Evolutionary conservation across 2,797 vertebrate species (phyloP), one percentile per base, ranked within the genome.

Genomic region (Acanthornis magna): DNA sequence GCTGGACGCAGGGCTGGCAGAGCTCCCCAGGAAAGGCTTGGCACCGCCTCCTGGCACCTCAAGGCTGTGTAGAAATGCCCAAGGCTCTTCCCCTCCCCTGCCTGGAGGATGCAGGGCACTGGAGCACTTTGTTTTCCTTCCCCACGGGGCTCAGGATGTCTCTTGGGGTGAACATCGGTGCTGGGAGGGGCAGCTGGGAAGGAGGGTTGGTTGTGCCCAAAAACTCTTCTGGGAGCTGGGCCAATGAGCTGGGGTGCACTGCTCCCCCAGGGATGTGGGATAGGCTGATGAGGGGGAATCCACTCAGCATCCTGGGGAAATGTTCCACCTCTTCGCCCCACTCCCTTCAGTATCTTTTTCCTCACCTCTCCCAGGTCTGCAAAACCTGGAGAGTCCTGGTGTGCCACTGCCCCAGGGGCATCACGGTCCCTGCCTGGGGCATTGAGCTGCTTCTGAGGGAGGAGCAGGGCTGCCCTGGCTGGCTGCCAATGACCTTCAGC

Each of bases 241-340:
- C 48, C 23, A 54, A 7, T 1, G 1, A 34, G 29, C 20, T 2
- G 3, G 25, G 5, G 4, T 47, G 48, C 40, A 21, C 42, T 48
- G 42, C 57, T 77, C 5, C 32, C 27, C 11, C 25, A 30, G 9
- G 13, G 23, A 34, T 30, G 20, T 77, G 29, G 63, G 47, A 29
- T 20, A 29, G 47, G 40, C 10, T 2, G 1, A 45, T 54, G 20
- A 50, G 7, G 5, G 16, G 25, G 3, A 50, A 34, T 14, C 6
- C 20, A n/a, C 7, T 47, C 47, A 61, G 47, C 40, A n/a, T 16
- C 7, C 36, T 0, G 8, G 11, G 29, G 25, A 38, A 38, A 5
- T 16, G n/a, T 29, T 38, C 40, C 20, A 26, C 36, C 7, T 47
- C 42, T 29, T 7, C 34, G 16, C 4, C 1, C 25, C 23, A 40